A percentile compares a stretch with the other conserved stretches of the same genome.
These are phyloP conservation scores for Delichon dasypus DNA, from an alignment of 2,797 vertebrate genomes.

Conservation along the genomic window DNA sequence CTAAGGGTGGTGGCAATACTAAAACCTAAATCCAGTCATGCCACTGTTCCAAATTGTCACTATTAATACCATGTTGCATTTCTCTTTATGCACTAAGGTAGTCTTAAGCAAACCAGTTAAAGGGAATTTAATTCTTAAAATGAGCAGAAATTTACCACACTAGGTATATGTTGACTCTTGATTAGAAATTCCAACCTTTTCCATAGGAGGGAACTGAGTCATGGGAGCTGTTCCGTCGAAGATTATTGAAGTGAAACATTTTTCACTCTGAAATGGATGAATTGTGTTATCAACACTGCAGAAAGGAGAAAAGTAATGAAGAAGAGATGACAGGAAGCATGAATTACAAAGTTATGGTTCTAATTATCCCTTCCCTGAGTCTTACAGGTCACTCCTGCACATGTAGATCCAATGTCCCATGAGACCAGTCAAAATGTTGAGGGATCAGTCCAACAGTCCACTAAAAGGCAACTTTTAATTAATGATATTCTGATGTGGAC, in stretches of 20 bases:
- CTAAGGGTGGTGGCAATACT: background rate
- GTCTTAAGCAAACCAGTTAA: background rate
- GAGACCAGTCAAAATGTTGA: background rate
- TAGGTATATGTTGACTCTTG: background rate
- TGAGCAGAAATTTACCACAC: background rate
- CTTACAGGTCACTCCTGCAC: background rate
- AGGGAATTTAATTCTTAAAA: background rate
- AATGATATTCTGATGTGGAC: background rate
- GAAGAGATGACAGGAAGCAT: background rate
- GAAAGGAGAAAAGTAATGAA: background rate
- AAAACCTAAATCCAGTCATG: background rate
- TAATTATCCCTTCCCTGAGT: background rate
- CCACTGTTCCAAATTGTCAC: background rate
- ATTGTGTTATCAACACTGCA: background rate
- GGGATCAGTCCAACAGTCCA: background rate
- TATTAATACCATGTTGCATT: background rate
- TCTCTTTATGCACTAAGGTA: background rate
- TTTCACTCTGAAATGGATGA: background rate
- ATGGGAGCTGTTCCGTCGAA: rapidly evolving
- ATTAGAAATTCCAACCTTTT: background rate
- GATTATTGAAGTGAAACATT: background rate
- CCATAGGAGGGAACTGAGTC: background rate
- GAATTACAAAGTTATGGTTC: background rate
- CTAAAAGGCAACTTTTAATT: background rate
- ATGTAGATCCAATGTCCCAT: background rate